phyloP scores from a whole-genome alignment of 35 echinoderm and acorn worm genomes.

The Patiria miniata region DNA sequence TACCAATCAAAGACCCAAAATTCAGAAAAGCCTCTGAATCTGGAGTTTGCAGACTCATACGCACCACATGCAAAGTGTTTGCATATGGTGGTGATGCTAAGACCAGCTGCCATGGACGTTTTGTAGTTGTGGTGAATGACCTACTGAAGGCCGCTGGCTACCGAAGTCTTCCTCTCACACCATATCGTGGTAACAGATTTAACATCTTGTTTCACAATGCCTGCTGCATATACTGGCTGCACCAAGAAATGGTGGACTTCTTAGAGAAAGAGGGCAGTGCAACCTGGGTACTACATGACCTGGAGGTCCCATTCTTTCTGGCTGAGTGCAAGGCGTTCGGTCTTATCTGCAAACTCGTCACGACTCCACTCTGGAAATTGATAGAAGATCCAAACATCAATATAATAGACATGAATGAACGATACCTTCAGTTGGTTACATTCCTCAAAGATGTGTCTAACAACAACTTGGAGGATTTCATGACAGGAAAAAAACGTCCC shows the following conservation, averaged over 20 bases:
- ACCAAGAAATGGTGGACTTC: slow-evolving; percentile 24
- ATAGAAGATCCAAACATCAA: slow-evolving; percentile 7
- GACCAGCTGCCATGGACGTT: slow-evolving; percentile 42
- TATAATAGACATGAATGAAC: slow-evolving; percentile 32
- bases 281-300: slow-evolving; percentile 39
- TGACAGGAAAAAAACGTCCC: neutral
- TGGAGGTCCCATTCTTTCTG: slow-evolving; percentile 46
- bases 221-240: neutral
- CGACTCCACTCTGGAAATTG: slow-evolving; percentile 40
- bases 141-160: slow-evolving; percentile 6
- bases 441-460: slow-evolving; percentile 30
- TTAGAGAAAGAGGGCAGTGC: slow-evolving; percentile 32
- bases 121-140: neutral
- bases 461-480: slow-evolving; percentile 36
- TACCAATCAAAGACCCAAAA: slow-evolving; percentile 35
- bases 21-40: slow-evolving; percentile 17
- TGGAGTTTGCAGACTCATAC: slow-evolving; percentile 36
- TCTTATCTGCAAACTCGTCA: slow-evolving; percentile 48
- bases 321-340: slow-evolving; percentile 36
- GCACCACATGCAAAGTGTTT: slow-evolving; percentile 45
- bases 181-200: slow-evolving; percentile 25
- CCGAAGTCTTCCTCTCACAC: slow-evolving; percentile 25
- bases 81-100: slow-evolving; percentile 61
- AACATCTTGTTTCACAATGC: too few species aligned
- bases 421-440: slow-evolving; percentile 25